phyloP scores from a whole-genome alignment of 2,797 vertebrate species.

The Pseudochaenichthys georgianus region DNA sequence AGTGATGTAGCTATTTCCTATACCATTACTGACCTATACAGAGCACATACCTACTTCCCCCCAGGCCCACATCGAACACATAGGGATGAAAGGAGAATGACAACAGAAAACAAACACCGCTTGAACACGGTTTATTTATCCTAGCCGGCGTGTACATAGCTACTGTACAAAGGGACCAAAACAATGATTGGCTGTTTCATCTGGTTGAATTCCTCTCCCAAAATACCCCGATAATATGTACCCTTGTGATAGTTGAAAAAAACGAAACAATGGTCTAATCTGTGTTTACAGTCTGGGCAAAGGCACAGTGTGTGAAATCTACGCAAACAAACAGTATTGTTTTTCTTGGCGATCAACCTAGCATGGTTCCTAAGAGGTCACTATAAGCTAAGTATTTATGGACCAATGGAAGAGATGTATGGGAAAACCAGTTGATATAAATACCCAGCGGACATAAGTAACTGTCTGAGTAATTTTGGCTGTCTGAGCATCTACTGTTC shows the following conservation, averaged over 20 bases:
- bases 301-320: conserved; percentile 59
- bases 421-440: background rate
- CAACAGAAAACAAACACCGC: conserved; percentile 65
- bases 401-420: background rate
- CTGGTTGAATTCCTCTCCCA: conserved; percentile 73
- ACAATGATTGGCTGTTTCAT: conserved; percentile 78
- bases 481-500: background rate
- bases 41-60: background rate
- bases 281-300: conserved; percentile 69
- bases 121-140: conserved; percentile 70
- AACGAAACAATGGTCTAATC: conserved; percentile 66
- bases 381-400: conserved; percentile 15
- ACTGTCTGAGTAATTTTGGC: background rate
- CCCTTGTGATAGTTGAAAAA: conserved; percentile 42
- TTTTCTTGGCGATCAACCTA: conserved; percentile 37
- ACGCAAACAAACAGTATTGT: conserved; percentile 63
- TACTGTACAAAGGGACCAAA: conserved; percentile 65
- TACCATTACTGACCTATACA: conserved; percentile 16
- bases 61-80: conserved; percentile 5
- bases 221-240: conserved; percentile 59
- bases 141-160: conserved; percentile 74
- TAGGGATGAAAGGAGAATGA: conserved; percentile 55
- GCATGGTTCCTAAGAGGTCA: conserved; percentile 51
- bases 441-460: background rate
- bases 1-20: conserved; percentile 20